Base-by-base conservation (phyloP, 30 jellyfish, hydroid and myxozoan genomes). In the Sanderia malayensis region DNA sequence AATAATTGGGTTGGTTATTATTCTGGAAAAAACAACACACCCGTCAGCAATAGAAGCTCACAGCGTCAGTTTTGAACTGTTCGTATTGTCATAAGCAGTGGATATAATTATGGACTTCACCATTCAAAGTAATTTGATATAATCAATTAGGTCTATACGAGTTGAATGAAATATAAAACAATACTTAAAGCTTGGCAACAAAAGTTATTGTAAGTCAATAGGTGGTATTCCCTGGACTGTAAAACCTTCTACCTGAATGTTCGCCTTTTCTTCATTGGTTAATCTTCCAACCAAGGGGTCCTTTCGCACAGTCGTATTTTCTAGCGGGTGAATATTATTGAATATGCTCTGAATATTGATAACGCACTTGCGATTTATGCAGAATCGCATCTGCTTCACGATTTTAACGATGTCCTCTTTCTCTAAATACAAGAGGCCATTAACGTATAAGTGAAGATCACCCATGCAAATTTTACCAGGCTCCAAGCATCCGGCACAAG, bases 401-500 rank as follows among this genome's bases (percentile, higher is more conserved):
- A 41, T 41, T 41, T 41, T 41, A 41, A 41, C 55, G 55, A 41
- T 41, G 44, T 67, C 73, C 34, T 67, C 44, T 67, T 24, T 22
- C 34, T 67, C 80, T 30, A 67, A 41, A 67, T 67, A 41, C 28
- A 67, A 41, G 20, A 67, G 44, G 80, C 80, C 80, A 18, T 67
- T 32, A 19, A 67, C 80, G 80, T 41, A 30, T 0, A 67, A 0
- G 45, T 67, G 80, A 63, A 71, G 47, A 34, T 71, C 84, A 24
- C 84, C 84, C 41, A 46, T 25, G 34, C 61, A 7, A 2, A 45
- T 71, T 37, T 46, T 71, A 17, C 66, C 76, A n/a, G 25, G 84
- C 55, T 71, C 61, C 77, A 71, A 22, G 53, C 84, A 53, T 10
- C 76, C 76, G 25, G 84, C 46, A 71, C 84, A 71, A 27, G 79